A percentile compares a stretch with the other conserved stretches of the same genome.
Evolutionary conservation across 1,140 invertebrate genomes (phyloP).

Genomic region (Helicoverpa armigera): DNA sequence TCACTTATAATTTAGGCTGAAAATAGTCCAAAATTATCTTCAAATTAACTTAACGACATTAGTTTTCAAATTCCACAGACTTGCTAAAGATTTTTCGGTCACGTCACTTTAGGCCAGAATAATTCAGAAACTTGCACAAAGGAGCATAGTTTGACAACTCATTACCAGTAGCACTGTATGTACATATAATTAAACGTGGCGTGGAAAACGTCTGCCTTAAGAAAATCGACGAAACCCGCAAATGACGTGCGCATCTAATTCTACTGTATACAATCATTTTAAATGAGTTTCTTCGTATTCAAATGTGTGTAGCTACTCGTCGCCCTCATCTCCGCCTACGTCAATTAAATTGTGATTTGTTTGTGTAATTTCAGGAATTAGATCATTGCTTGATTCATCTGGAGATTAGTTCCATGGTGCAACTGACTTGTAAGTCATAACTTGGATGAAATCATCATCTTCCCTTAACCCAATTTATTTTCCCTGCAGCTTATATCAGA

Average conservation of each 20-base stretch:
- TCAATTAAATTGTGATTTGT: background rate
- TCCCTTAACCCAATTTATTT: too few relatives aligned
- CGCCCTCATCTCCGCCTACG: background rate
- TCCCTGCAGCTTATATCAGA: too few relatives aligned
- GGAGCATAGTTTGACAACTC: constrained; percentile 38
- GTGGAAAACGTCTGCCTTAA: constrained; percentile 45
- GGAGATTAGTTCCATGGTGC: too few relatives aligned
- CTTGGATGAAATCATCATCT: too few relatives aligned
- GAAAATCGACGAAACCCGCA: constrained; percentile 27
- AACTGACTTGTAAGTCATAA: too few relatives aligned
- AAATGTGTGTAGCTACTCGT: constrained; percentile 29
- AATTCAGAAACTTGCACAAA: constrained; percentile 41
- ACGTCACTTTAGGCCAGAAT: constrained; percentile 38
- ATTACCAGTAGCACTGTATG: constrained; percentile 33
- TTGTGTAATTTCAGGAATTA: background rate
- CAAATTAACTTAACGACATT: background rate
- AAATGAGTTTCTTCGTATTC: constrained; percentile 37
- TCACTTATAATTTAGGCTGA: too few relatives aligned
- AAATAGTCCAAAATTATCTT: background rate
- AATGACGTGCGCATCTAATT: constrained; percentile 43
- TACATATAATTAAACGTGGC: constrained; percentile 41
- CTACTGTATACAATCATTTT: constrained; percentile 26
- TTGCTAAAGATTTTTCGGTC: constrained; percentile 31
- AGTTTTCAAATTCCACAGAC: constrained; percentile 20
- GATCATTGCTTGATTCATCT: too few relatives aligned